phyloP scores from a whole-genome alignment of 2,113 vertebrate species.

The Pluvialis apricaria region DNA sequence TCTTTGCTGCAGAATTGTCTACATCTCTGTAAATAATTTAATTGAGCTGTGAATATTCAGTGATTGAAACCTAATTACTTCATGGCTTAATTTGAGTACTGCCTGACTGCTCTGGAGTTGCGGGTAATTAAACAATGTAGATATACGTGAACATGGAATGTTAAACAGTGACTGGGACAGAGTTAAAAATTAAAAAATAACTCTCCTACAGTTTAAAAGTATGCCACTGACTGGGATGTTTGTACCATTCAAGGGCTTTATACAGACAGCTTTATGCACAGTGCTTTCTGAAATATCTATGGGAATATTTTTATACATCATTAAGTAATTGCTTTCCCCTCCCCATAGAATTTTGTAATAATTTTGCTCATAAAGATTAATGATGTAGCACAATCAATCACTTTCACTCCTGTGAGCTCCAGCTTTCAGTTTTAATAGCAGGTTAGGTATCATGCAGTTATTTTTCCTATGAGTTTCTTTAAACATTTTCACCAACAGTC shows the following conservation, averaged over 20 bases:
- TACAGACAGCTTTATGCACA: background rate
- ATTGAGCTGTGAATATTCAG: slow-evolving; percentile 79
- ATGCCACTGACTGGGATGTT: background rate
- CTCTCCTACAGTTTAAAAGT: background rate
- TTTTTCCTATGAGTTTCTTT: slow-evolving; percentile 19
- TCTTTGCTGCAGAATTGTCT: slow-evolving; percentile 40
- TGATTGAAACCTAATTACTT: slow-evolving; percentile 78
- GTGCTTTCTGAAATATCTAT: background rate
- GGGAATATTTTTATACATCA: background rate
- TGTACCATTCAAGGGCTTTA: background rate
- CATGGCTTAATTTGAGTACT: slow-evolving; percentile 74
- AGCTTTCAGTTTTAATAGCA: background rate
- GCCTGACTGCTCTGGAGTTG: slow-evolving; percentile 72
- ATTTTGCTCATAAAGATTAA: slow-evolving; percentile 63
- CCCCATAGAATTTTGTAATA: slow-evolving; percentile 12
- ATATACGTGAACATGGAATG: slow-evolving; percentile 64
- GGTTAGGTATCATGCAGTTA: background rate
- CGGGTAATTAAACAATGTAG: slow-evolving; percentile 73
- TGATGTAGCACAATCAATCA: background rate
- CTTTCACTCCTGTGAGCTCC: background rate
- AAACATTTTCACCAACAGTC: background rate
- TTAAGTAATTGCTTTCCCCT: slow-evolving; percentile 49
- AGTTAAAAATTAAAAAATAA: slow-evolving; percentile 8
- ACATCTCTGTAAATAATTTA: slow-evolving; percentile 77
- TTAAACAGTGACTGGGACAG: slow-evolving; percentile 57